Evolutionary conservation across 1,140 invertebrate species (phyloP), one percentile per base, ranked within the genome.

Genomic region (Heliconius eleuchia): DNA sequence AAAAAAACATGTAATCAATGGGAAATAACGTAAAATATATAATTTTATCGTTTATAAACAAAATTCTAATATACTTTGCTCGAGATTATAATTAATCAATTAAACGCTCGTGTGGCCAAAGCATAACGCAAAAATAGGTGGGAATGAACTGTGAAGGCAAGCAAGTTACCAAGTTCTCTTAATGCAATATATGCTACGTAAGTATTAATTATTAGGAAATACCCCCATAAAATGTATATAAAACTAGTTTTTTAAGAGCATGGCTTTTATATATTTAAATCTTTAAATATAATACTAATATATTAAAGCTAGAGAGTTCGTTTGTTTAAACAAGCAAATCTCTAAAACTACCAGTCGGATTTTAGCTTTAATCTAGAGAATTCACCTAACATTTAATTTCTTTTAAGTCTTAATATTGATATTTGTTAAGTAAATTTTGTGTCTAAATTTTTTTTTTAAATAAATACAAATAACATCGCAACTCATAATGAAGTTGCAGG

Each of bases 121-220:
- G 9, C 60, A 66, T 66, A 66, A 66, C 27, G 60, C 60, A 11
- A 66, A 30, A 27, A 66, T 66, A 74, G 77, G n/a, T 80, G 78
- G 80, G 66, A 84, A 77, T 80, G 78, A 85, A 80, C 78, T 82
- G 74, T 82, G 77, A 80, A 83, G 74, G 79, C 60, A 71, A 80
- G 52, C 78, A n/a, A 71, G 27, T 66, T 30, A 3, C 11, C 60
- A 66, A 66, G 34, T 79, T 73, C 6, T 70, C 1, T 66, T 66
- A 27, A 71, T 71, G 23, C 60, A 76, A 50, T 76, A 76, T 76
- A 57, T 50, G 60, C 46, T 60, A 18, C 42, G 37, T 39, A 11
- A 66, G 60, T 66, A 27, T 66, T 13, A 66, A 4, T n/a, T 66
- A 66, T 66, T 66, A 66, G 60, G n/a, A 66, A 66, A 66, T 66